phyloP scores from a whole-genome alignment of 2,113 vertebrate species.

The Pipra filicauda region DNA sequence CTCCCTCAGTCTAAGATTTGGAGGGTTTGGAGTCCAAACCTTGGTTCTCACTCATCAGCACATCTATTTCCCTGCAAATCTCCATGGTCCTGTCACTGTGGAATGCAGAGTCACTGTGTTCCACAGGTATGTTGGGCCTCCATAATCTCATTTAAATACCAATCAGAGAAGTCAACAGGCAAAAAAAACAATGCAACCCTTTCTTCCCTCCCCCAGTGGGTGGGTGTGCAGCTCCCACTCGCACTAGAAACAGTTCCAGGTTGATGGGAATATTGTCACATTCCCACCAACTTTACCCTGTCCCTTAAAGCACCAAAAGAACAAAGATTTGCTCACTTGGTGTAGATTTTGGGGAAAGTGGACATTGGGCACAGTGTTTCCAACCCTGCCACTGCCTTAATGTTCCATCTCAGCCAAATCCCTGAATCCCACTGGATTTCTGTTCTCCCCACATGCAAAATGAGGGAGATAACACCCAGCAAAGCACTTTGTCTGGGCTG shows the following conservation, averaged over 20 bases:
- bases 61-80: not conserved
- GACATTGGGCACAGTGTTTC: not conserved
- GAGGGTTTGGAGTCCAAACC: not conserved
- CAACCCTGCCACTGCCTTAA: not conserved
- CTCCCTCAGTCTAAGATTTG: not conserved
- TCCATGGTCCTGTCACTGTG: not conserved
- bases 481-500: not conserved
- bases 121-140: not conserved
- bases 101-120: not conserved
- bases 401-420: not conserved
- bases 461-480: not conserved
- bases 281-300: not conserved
- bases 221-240: not conserved
- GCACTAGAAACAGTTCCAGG: not conserved
- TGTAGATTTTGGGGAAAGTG: not conserved
- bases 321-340: not conserved
- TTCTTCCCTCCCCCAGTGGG: not conserved
- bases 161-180: not conserved
- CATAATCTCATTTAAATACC: not conserved
- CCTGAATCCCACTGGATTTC: not conserved
- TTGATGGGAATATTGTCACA: not conserved
- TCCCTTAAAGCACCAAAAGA: not conserved
- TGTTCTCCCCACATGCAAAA: not conserved
- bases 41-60: not conserved
- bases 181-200: not conserved